phyloP scores from a whole-genome alignment of 2,888 invertebrate genomes.

The Cheiracanthium punctorium region DNA sequence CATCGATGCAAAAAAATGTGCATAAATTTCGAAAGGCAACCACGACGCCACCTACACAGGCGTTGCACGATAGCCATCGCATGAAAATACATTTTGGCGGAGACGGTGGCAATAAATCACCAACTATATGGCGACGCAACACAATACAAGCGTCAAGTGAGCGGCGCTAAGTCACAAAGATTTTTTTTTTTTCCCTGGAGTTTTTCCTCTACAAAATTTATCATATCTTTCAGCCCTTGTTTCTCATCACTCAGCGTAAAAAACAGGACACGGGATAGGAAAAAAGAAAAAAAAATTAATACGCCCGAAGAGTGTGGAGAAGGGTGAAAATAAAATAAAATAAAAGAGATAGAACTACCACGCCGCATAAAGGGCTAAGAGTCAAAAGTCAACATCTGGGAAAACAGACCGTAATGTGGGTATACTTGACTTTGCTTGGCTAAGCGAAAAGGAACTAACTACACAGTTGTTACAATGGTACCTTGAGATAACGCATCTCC shows the following conservation, averaged over 20 bases:
- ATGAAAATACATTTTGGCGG: conserved; percentile 15
- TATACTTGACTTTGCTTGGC: conserved; percentile 27
- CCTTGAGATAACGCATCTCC: no score
- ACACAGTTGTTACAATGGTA: no score
- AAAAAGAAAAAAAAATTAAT: conserved; percentile 5
- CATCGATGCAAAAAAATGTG: not conserved
- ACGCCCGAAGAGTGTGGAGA: no score
- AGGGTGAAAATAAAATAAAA: not conserved
- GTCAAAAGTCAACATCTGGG: conserved; percentile 66
- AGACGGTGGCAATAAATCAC: conserved; percentile 47
- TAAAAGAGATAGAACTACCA: conserved; percentile 19
- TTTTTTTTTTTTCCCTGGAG: not conserved
- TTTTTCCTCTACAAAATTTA: conserved; percentile 28
- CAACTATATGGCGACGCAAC: not conserved
- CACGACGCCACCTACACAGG: conserved; percentile 22
- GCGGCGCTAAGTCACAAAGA: conserved; percentile 4
- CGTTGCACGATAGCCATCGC: conserved; percentile 41
- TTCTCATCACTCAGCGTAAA: conserved; percentile 51
- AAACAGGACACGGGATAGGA: not conserved
- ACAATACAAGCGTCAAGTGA: conserved; percentile 6
- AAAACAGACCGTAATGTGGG: conserved; percentile 55
- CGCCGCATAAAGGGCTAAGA: conserved; percentile 56
- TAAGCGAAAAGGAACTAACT: conserved; percentile 22
- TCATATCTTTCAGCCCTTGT: conserved; percentile 57
- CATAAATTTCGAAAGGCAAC: not conserved